Evolutionary conservation across 2,888 invertebrate genomes (phyloP).

Genomic region (Polyommatus icarus): DNA sequence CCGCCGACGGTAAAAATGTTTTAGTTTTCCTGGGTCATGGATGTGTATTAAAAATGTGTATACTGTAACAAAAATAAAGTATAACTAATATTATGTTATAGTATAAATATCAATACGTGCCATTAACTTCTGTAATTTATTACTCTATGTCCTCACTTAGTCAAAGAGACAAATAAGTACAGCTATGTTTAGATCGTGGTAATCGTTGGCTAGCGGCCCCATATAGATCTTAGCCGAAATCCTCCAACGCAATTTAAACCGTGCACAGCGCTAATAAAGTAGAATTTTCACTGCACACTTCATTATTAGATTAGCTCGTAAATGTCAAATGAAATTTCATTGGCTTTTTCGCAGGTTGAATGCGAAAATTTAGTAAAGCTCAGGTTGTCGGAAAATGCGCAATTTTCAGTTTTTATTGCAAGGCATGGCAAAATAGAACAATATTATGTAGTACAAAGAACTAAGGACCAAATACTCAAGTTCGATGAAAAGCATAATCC

Average conservation of each 20-base stretch:
- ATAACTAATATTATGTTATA: no score
- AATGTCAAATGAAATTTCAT: constrained; percentile 15
- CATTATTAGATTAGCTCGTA: constrained; percentile 11
- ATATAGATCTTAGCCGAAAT: neutral
- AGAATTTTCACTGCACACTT: neutral
- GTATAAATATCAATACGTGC: no score
- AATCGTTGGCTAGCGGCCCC: constrained; percentile 1
- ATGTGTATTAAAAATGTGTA: no score
- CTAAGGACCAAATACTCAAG: neutral
- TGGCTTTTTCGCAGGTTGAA: constrained; percentile 19
- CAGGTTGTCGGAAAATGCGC: neutral
- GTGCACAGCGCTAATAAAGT: neutral
- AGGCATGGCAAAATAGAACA: neutral
- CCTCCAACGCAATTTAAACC: neutral
- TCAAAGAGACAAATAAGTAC: constrained; percentile 19
- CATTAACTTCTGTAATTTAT: constrained; percentile 6
- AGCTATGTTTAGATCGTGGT: constrained; percentile 12
- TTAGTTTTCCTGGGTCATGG: no score
- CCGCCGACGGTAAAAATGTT: no score
- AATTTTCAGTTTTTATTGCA: neutral
- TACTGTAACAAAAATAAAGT: no score
- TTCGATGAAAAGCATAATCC: neutral
- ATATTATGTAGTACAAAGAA: neutral
- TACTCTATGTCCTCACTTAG: constrained; percentile 1
- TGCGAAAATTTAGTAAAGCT: constrained; percentile 16